Evolutionary conservation across 2,797 vertebrate genomes (phyloP), one percentile per base, ranked within the genome.

Genomic region (Percopsis omiscomaycus): DNA sequence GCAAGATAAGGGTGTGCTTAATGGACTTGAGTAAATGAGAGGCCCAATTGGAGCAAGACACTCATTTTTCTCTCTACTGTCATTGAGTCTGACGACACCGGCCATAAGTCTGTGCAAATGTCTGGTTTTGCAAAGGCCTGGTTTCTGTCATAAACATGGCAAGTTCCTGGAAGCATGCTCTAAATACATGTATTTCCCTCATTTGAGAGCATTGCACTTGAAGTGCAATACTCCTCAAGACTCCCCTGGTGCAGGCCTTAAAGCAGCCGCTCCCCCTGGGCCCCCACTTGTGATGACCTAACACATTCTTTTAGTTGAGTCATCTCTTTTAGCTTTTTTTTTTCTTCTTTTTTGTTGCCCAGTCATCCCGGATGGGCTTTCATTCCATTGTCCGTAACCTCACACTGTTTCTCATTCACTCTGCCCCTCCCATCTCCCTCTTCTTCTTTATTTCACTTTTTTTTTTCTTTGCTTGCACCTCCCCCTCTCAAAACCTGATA

Each of bases 341-440:
- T 56, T 62, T 1, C 0, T 58, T 72, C 37, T 51, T 44, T 30
- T 68, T 66, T 72, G 65, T 77, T 74, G 55, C 71, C 29, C 44
- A 55, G 64, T 30, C 47, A 44, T 66, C 64, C 48, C 12, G 50
- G 47, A 49, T 3, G 15, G 61, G 59, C 58, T 73, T 73, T 72
- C 75, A 74, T 59, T 32, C 56, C 42, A 37, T 45, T 45, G 53
- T 55, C 55, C 55, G 51, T 72, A 52, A 75, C 72, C 73, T 63
- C 68, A 66, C 42, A 52, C 28, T 62, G 60, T 80, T 78, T 64
- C 64, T 81, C 73, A 59, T 68, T 61, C 64, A 32, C 55, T 63
- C 29, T 50, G 3, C 57, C 61, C 61, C 59, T 58, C 67, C 59
- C 32, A 46, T 59, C 59, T 8, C 46, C 16, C 14, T n/a, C 59